Evolutionary conservation across 2,797 vertebrate species (phyloP), one percentile per base, ranked within the genome.

Genomic region (Muscicapa striata): DNA sequence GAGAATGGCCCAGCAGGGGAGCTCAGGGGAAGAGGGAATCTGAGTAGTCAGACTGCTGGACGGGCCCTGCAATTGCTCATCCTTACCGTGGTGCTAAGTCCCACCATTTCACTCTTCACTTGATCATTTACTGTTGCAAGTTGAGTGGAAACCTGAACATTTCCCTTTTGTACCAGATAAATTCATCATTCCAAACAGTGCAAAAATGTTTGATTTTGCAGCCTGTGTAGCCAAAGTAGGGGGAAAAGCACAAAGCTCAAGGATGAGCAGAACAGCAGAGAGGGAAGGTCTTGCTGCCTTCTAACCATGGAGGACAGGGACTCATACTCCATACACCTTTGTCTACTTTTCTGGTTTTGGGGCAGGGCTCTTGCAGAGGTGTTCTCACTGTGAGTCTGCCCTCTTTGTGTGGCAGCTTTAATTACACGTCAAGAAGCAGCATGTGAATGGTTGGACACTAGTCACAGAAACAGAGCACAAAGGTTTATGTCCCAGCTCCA

Each of bases 401-500:
- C 29, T 14, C 11, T 63, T 51, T 2, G 1, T 38, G 10, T 15
- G 26, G 16, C 3, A 1, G 23, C 5, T 67, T 73, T 27, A 69
- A 16, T n/a, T 62, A 29, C 23, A 30, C 20, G 22, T 2, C 16
- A 20, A 51, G n/a, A 29, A 68, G 23, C 52, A 48, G n/a, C 0
- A 0, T 26, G 13, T 10, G 22, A 29, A 40, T 9, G 11, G 15
- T 22, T 19, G 49, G 41, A n/a, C 21, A 19, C 5, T 30, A 48
- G 11, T 10, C 29, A 77, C 23, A 67, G 45, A 57, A 27, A 9
- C 0, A 62, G 11, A 79, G 20, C 8, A 5, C 0, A 1, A 49
- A 7, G 18, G 4, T 66, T 54, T 1, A 0, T 1, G 0, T 24
- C 34, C 15, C 62, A 82, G 54, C 8, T 57, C 17, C 45, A 34